Evolutionary conservation across 2,797 vertebrate genomes (phyloP).

Genomic region (Acridotheres tristis): DNA sequence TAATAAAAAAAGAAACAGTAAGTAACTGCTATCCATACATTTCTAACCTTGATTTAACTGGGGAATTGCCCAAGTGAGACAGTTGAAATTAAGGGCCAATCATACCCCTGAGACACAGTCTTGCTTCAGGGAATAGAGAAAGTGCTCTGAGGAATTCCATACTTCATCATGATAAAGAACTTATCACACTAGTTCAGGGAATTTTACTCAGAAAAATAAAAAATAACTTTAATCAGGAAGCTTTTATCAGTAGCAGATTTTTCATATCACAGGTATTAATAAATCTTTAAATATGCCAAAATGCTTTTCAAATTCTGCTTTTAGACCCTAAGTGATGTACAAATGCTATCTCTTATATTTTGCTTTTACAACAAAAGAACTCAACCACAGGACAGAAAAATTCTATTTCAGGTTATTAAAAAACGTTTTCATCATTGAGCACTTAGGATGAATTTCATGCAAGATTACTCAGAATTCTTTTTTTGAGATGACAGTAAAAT

Average conservation of each 20-base stretch:
- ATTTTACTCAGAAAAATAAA: background rate
- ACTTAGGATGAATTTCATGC: background rate
- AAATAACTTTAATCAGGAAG: background rate
- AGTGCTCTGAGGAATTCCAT: background rate
- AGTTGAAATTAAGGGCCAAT: slow-evolving; percentile 20
- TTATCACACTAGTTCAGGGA: background rate
- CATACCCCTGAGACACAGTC: background rate
- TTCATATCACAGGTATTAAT: background rate
- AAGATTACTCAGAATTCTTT: background rate
- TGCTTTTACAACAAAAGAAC: background rate
- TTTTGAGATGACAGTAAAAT: background rate
- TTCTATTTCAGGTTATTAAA: background rate
- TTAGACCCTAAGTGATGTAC: background rate
- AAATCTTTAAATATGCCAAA: background rate
- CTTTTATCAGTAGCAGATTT: background rate
- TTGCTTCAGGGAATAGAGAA: background rate
- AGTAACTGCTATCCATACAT: background rate
- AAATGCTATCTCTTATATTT: background rate
- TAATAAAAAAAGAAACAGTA: background rate
- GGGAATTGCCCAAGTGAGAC: background rate
- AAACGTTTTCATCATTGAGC: background rate
- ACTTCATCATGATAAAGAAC: background rate
- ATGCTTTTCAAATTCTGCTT: background rate
- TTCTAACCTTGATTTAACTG: background rate
- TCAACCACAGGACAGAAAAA: background rate